A percentile compares a stretch with the other conserved stretches of the same genome.
Evolutionary conservation across 2,113 vertebrate species (phyloP).

Genomic region (Shinisaurus crocodilurus): DNA sequence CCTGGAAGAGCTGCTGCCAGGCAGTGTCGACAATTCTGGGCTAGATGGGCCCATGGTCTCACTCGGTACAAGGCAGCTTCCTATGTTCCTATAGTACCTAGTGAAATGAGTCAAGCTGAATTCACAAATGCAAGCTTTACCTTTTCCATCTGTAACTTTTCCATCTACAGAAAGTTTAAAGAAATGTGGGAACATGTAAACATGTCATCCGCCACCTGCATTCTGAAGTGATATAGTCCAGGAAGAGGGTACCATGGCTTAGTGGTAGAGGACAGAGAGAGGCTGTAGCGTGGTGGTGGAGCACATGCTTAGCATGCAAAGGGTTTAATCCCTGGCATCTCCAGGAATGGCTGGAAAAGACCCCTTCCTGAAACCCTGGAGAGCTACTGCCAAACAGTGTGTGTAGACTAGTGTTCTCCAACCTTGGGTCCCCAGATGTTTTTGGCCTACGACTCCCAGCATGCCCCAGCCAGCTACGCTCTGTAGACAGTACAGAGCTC

Average conservation of each 20-base stretch:
- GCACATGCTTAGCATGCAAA: too few species aligned
- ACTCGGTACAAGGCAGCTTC: too few species aligned
- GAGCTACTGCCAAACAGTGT: neutral
- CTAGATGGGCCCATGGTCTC: too few species aligned
- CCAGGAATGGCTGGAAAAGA: neutral
- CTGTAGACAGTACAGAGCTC: neutral
- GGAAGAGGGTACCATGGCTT: neutral
- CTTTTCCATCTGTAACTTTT: neutral
- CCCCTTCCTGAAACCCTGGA: neutral
- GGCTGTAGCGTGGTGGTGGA: neutral
- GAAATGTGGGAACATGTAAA: neutral
- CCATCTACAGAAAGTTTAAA: neutral
- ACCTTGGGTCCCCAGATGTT: too few species aligned
- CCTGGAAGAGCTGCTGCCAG: too few species aligned
- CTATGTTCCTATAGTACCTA: neutral
- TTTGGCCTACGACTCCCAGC: too few species aligned
- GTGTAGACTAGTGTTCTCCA: too few species aligned
- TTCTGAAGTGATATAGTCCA: neutral
- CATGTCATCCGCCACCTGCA: neutral
- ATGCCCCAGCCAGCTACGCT: too few species aligned
- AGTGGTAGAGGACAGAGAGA: neutral
- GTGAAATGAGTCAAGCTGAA: neutral
- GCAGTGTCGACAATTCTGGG: too few species aligned
- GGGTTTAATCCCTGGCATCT: neutral
- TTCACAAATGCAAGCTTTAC: neutral